phyloP scores from a whole-genome alignment of 2,888 invertebrate genomes.

The Drosophila neutralis region DNA sequence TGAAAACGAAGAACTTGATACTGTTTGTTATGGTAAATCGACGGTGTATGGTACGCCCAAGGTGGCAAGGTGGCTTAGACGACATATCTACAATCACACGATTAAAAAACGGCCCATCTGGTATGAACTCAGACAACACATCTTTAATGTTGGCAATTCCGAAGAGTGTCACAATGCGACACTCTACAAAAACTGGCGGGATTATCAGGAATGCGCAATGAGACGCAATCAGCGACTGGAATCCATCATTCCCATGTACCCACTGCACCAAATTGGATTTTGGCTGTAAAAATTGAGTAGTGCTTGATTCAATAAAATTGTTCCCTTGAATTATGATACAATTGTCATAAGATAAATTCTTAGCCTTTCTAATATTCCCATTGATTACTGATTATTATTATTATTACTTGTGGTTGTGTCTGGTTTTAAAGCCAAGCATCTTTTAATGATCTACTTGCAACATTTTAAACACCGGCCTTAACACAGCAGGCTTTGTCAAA shows the following conservation, averaged over 20 bases:
- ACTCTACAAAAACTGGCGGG: not conserved
- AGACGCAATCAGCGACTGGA: slow-evolving; percentile 26
- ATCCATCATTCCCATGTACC: slow-evolving; percentile 19
- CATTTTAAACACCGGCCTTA: not conserved
- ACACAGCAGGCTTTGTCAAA: not conserved
- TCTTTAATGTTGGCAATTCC: not conserved
- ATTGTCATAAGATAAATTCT: too few relatives aligned
- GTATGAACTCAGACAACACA: slow-evolving; percentile 7
- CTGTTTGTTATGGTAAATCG: slow-evolving; percentile 3
- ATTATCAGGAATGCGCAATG: slow-evolving; percentile 17
- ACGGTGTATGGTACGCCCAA: slow-evolving; percentile 8
- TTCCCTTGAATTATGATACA: not conserved
- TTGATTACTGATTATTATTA: not conserved
- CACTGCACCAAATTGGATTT: slow-evolving; percentile 19
- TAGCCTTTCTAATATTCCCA: too few relatives aligned
- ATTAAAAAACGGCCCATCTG: slow-evolving; percentile 15
- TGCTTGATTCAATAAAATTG: not conserved
- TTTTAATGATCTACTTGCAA: not conserved
- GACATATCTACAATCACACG: slow-evolving; percentile 2
- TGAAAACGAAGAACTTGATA: not conserved
- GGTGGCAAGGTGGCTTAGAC: slow-evolving; percentile 4
- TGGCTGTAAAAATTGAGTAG: not conserved
- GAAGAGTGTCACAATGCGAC: slow-evolving; percentile 14
- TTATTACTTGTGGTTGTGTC: not conserved
- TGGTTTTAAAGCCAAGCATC: not conserved